These are phyloP conservation scores for Dicerorhinus sumatrensis DNA, from an alignment of 2,113 vertebrate genomes.

Conservation along the genomic window DNA sequence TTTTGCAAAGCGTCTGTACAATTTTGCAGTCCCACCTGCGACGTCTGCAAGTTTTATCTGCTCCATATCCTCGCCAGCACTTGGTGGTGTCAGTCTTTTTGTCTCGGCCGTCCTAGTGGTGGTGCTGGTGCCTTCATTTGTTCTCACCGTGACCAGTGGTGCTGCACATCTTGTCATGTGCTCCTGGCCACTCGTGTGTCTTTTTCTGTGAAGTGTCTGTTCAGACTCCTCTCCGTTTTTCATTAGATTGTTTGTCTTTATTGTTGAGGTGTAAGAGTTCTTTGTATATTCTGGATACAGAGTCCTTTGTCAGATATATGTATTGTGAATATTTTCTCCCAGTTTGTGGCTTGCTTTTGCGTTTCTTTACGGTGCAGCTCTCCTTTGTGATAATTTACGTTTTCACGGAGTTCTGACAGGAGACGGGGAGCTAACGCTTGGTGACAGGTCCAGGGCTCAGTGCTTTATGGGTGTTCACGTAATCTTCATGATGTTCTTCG, in stretches of 20 bases:
- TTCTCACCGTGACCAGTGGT: rapidly evolving
- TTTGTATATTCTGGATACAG: neutral
- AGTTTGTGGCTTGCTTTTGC: too few species aligned
- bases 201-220: neutral
- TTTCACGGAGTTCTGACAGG: rapidly evolving
- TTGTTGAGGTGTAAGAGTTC: neutral
- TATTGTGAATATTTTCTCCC: neutral
- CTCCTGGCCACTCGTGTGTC: rapidly evolving
- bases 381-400: too few species aligned
- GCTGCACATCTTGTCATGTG: rapidly evolving
- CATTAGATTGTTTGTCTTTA: neutral
- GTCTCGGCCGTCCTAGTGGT: too few species aligned
- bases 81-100: neutral
- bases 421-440: rapidly evolving
- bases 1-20: too few species aligned
- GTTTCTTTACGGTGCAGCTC: too few species aligned
- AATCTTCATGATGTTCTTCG: rapidly evolving
- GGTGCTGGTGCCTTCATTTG: rapidly evolving
- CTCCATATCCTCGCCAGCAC: neutral
- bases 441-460: neutral
- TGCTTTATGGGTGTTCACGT: rapidly evolving
- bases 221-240: rapidly evolving
- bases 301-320: neutral
- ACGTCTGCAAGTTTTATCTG: neutral
- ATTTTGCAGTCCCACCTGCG: too few species aligned